Evolutionary conservation across 2,888 invertebrate genomes (phyloP).

Genomic region (Drosophila putrida): DNA sequence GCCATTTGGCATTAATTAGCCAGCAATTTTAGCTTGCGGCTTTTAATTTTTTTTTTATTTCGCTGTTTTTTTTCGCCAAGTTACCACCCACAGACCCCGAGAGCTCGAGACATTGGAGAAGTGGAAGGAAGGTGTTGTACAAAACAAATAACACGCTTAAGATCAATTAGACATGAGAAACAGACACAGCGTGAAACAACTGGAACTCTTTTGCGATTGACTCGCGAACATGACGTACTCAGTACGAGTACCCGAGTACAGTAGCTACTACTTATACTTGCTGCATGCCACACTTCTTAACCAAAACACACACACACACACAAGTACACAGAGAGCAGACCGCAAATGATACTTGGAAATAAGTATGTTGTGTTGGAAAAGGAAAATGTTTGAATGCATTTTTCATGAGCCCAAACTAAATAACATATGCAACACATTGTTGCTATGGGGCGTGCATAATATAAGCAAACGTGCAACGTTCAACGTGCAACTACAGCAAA

Average conservation of each 20-base stretch:
- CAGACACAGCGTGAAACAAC: conserved; percentile 55
- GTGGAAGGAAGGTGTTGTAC: conserved; percentile 65
- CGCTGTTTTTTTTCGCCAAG: conserved; percentile 36
- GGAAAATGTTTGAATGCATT: conserved; percentile 51
- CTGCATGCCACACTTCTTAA: conserved; percentile 9
- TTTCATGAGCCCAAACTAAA: conserved; percentile 53
- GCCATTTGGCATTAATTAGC: conserved; percentile 77
- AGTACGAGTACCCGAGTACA: conserved; percentile 13
- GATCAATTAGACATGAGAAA: conserved; percentile 68
- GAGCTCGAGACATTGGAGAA: conserved; percentile 36
- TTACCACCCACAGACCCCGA: conserved; percentile 52
- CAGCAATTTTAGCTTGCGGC: conserved; percentile 72
- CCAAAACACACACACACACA: not conserved
- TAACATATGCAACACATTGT: conserved; percentile 36
- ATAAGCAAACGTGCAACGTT: conserved; percentile 18
- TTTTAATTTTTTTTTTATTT: conserved; percentile 51
- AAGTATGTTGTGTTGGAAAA: conserved; percentile 6
- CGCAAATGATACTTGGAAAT: conserved; percentile 28
- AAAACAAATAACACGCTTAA: conserved; percentile 68
- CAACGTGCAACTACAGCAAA: conserved; percentile 13
- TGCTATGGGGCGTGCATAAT: conserved; percentile 49
- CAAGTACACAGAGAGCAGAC: not conserved
- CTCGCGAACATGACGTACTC: conserved; percentile 50
- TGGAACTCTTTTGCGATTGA: conserved; percentile 47
- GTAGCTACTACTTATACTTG: conserved; percentile 29